Evolutionary conservation across 2,113 vertebrate genomes (phyloP).

Genomic region (Callipepla californica): DNA sequence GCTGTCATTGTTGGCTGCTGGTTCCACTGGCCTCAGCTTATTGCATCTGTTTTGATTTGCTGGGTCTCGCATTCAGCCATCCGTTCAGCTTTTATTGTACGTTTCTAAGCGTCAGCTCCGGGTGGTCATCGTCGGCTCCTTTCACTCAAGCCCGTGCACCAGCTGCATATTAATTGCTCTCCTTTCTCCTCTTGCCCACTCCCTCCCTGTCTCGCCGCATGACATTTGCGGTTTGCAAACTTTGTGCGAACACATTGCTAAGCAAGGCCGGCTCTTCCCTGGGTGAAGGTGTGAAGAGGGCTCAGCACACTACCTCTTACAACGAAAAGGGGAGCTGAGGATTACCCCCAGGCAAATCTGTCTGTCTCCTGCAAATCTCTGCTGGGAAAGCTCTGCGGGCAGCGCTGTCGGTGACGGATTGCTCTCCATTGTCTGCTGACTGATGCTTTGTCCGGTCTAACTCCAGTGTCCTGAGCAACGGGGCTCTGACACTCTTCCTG

Average conservation of each 20-base stretch:
- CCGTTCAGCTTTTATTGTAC: slow-evolving; percentile 19
- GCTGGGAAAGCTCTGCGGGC: not conserved
- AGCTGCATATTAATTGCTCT: slow-evolving; percentile 48
- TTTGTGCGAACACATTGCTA: not conserved
- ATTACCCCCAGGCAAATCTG: not conserved
- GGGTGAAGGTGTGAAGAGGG: slow-evolving; percentile 6
- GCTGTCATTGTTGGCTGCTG: slow-evolving; percentile 61
- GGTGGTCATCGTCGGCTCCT: not conserved
- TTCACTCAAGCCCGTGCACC: slow-evolving; percentile 36
- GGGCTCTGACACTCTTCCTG: not conserved
- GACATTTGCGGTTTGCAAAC: not conserved
- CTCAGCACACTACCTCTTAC: not conserved
- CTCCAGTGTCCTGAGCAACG: not conserved
- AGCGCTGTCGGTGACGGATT: not conserved
- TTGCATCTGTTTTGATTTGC: slow-evolving; percentile 53
- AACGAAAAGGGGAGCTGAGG: not conserved
- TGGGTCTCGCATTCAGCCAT: slow-evolving; percentile 46
- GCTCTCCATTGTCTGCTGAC: not conserved
- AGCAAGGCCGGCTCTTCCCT: not conserved
- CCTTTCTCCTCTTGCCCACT: not conserved
- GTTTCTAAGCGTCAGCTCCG: slow-evolving; percentile 18
- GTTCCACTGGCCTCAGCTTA: slow-evolving; percentile 45
- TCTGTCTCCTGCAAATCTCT: not conserved
- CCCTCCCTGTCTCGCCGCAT: fast-evolving
- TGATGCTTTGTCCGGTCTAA: not conserved